Evolutionary conservation across 2,888 invertebrate genomes (phyloP).

Genomic region (Graphium colonna): DNA sequence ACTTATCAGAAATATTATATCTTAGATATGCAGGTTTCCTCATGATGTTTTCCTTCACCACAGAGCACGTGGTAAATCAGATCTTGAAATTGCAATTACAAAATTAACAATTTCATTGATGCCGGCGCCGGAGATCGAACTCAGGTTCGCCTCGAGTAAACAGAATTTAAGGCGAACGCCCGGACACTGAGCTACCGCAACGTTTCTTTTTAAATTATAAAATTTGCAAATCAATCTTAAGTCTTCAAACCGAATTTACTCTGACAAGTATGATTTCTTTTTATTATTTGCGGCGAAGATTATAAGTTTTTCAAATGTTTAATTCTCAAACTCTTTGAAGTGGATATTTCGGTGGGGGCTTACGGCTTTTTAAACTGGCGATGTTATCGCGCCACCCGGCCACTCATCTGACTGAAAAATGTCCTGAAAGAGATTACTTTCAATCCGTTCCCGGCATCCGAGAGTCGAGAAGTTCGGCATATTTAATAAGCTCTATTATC

Average conservation of each 20-base stretch:
- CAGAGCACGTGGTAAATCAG: no score
- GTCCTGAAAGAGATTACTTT: constrained; percentile 61
- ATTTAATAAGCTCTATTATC: constrained; percentile 67
- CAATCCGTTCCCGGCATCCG: constrained; percentile 56
- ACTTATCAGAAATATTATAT: no score
- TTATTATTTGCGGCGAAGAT: background rate
- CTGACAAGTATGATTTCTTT: constrained; percentile 26
- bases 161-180: no score
- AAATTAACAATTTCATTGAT: no score
- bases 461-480: constrained; percentile 58
- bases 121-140: no score
- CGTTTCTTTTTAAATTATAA: no score
- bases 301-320: constrained; percentile 30
- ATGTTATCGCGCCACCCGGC: constrained; percentile 51
- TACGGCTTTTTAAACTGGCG: constrained; percentile 50
- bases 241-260: background rate
- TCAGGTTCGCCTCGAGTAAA: no score
- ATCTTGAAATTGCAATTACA: no score
- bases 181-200: no score
- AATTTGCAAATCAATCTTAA: background rate
- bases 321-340: constrained; percentile 34
- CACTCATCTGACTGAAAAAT: constrained; percentile 53
- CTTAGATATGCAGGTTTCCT: no score
- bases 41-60: no score
- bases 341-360: constrained; percentile 31